Percentiles rank a stretch among this genome's conserved stretches.
phyloP scores from a whole-genome alignment of 1,140 invertebrate genomes.

The Ceratitis capitata region DNA sequence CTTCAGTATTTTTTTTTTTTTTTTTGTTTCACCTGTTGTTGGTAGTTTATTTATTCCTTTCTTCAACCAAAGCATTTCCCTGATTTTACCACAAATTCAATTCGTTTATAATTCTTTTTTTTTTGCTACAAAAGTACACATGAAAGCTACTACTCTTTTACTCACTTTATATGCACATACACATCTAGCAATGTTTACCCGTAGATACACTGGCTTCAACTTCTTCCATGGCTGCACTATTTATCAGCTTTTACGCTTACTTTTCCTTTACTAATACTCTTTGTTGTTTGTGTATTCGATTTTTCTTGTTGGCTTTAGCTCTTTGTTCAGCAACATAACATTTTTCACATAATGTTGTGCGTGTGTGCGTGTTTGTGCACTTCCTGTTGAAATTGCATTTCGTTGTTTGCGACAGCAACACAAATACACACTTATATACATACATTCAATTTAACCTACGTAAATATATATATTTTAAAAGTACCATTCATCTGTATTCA shows the following conservation, averaged over 20 bases:
- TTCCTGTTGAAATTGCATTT: conserved; percentile 23
- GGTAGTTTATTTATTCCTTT: neutral
- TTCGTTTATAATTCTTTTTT: neutral
- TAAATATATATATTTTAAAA: no score
- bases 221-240: neutral
- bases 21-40: neutral
- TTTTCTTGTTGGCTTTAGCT: neutral
- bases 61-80: neutral
- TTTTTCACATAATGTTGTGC: neutral
- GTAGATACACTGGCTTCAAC: neutral
- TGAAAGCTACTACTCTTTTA: neutral
- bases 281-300: neutral
- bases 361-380: no score
- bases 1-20: neutral
- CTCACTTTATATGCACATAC: neutral
- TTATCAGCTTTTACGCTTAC: neutral
- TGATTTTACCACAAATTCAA: neutral
- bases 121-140: neutral
- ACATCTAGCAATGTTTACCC: neutral
- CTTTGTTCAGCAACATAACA: neutral
- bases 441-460: no score
- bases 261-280: neutral
- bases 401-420: neutral
- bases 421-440: neutral
- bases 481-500: no score